Base-by-base conservation (phyloP, 2,113 vertebrate genomes). In the Hydropotes inermis region DNA sequence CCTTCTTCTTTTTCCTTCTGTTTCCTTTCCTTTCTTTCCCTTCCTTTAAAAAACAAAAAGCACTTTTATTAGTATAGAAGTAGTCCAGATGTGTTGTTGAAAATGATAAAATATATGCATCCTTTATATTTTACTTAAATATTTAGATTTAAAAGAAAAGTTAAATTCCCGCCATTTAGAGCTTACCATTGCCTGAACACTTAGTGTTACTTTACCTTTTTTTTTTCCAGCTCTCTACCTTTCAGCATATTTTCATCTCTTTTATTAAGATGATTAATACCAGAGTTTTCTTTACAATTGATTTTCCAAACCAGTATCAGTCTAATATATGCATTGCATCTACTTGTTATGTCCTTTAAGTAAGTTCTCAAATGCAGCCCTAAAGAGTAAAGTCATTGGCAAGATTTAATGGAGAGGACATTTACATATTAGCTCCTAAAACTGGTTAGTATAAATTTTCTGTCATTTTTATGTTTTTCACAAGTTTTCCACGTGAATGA, bases 391-490 rank as follows among this genome's bases (percentile, higher is more conserved):
- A 67, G 67, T 87, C 21, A 58, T 43, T 54, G 79, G 52, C 86
- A 86, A 58, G 39, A 81, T n/a, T 79, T 67, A 52, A 1, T 58
- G 84, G 58, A 81, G 52, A 93, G 70, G 45, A 70, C 23, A 81
- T 88, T 94, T 96, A 87, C 61, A 33, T 92, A 79, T 45, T 92
- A 61, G 6, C 55, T 90, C n/a, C 36, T 78, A 61, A 67, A 87
- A 39, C 67, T 97, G 70, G 50, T 92, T 89, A 74, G 70, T 92
- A 2, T 36, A 78, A 33, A 96, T 89, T 94, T 96, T 33, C 94
- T 89, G 21, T 97, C 79, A 82, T 19, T 86, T 43, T 67, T 52
- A 21, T 54, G 70, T 89, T 97, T 97, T 79, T 74, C 82, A 61
- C 21, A 87, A 43, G n/a, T 67, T 96, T 88, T 90, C 50, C 55